A percentile compares a stretch with the other conserved stretches of the same genome.
Evolutionary conservation across 2,113 vertebrate genomes (phyloP).

Genomic region (Oreochromis tanganicae): DNA sequence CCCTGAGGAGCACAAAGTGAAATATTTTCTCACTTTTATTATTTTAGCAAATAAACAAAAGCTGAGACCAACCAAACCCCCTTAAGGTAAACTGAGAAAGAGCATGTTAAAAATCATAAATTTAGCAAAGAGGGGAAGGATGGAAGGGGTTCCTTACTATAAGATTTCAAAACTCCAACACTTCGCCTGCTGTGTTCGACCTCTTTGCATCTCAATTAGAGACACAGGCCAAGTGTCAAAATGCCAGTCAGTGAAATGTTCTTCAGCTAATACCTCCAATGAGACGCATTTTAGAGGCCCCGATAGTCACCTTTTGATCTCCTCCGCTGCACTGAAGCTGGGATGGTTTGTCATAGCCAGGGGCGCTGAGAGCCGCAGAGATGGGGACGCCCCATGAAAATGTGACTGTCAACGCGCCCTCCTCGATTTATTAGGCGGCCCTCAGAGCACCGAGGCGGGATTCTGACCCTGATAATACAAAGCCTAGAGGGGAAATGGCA

Average conservation of each 20-base stretch:
- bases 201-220: constrained; percentile 33
- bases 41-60: background rate
- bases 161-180: background rate
- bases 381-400: constrained; percentile 80
- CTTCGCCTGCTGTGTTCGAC: background rate
- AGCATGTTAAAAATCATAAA: background rate
- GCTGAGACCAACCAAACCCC: background rate
- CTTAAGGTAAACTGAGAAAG: background rate
- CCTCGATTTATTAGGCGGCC: constrained; percentile 84
- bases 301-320: constrained; percentile 39
- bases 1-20: background rate
- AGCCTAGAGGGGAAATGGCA: constrained; percentile 85
- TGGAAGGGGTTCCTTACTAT: background rate
- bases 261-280: constrained; percentile 25
- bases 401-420: constrained; percentile 80
- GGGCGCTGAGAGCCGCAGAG: constrained; percentile 64
- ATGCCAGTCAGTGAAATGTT: constrained; percentile 16
- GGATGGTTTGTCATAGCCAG: constrained; percentile 71
- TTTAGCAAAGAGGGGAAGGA: background rate
- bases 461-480: constrained; percentile 86
- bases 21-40: background rate
- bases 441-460: constrained; percentile 76
- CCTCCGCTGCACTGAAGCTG: constrained; percentile 56
- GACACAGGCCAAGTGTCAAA: constrained; percentile 25
- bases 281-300: constrained; percentile 1